phyloP scores from a whole-genome alignment of 2,113 vertebrate species.

The Prietella phreatophila region DNA sequence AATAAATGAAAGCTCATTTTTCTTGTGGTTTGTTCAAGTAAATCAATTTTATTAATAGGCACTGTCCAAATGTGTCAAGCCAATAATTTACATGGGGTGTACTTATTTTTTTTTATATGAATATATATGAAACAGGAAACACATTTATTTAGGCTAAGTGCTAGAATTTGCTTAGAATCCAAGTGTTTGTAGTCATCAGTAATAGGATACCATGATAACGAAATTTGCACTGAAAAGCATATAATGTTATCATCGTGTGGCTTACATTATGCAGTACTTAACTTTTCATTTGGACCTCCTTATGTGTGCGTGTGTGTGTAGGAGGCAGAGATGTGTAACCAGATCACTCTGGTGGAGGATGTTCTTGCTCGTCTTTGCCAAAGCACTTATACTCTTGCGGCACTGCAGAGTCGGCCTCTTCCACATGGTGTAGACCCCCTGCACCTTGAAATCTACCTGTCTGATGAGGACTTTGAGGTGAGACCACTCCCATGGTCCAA shows the following conservation, averaged over 20 bases:
- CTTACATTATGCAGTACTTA: neutral
- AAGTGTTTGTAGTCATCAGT: neutral
- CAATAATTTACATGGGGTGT: too few species aligned
- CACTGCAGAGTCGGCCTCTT: conserved; percentile 86
- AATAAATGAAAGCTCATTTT: too few species aligned
- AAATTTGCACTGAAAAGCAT: neutral
- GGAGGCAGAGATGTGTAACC: conserved; percentile 92
- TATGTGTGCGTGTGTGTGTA: conserved; percentile 56
- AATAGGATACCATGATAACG: neutral
- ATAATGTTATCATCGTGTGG: neutral
- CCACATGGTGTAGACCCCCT: conserved; percentile 94
- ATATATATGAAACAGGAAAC: neutral
- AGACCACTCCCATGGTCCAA: conserved; percentile 5
- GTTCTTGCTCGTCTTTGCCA: conserved; percentile 89
- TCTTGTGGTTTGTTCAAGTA: too few species aligned
- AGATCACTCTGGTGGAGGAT: conserved; percentile 96
- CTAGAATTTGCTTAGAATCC: neutral
- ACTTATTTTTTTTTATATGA: too few species aligned
- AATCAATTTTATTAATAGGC: too few species aligned
- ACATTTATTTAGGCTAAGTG: neutral
- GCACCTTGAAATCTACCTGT: conserved; percentile 94
- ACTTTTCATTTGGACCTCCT: neutral
- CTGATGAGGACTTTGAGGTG: conserved; percentile 93
- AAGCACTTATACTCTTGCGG: conserved; percentile 83
- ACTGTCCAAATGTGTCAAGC: too few species aligned